These are phyloP conservation scores for Prosapia bicincta DNA, from an alignment of 2,888 invertebrate species.

Conservation along the genomic window DNA sequence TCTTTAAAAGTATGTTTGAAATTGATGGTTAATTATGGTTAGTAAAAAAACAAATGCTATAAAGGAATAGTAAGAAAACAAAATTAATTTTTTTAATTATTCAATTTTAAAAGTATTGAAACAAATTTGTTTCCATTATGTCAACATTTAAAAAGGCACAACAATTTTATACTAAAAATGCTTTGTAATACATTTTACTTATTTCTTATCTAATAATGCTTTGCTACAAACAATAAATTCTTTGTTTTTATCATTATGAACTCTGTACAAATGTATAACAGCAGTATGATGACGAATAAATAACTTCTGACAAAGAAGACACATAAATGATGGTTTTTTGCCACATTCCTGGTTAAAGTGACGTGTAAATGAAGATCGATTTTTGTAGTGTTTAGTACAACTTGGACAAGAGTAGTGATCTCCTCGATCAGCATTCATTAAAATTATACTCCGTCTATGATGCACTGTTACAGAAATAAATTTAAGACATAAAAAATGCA, in stretches of 20 bases:
- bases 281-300: constrained; percentile 13
- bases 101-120: too few relatives aligned
- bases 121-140: not conserved
- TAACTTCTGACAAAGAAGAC: constrained; percentile 33
- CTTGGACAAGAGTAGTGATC: constrained; percentile 16
- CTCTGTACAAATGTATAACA: not conserved
- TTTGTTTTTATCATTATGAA: not conserved
- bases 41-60: too few relatives aligned
- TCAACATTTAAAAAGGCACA: too few relatives aligned
- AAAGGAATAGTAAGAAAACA: too few relatives aligned
- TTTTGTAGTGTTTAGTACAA: constrained; percentile 14
- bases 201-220: not conserved
- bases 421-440: not conserved
- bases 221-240: not conserved
- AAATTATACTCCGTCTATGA: not conserved
- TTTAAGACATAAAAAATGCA: not conserved
- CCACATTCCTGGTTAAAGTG: constrained; percentile 35
- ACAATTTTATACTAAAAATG: too few relatives aligned
- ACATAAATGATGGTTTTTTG: constrained; percentile 36
- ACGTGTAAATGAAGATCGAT: constrained; percentile 21
- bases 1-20: too few relatives aligned
- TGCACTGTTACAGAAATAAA: not conserved
- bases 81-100: too few relatives aligned
- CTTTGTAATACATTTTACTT: not conserved
- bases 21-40: too few relatives aligned